Evolutionary conservation across 2,888 invertebrate species (phyloP).

Genomic region (Galeopsomyia nigrocyanea): DNA sequence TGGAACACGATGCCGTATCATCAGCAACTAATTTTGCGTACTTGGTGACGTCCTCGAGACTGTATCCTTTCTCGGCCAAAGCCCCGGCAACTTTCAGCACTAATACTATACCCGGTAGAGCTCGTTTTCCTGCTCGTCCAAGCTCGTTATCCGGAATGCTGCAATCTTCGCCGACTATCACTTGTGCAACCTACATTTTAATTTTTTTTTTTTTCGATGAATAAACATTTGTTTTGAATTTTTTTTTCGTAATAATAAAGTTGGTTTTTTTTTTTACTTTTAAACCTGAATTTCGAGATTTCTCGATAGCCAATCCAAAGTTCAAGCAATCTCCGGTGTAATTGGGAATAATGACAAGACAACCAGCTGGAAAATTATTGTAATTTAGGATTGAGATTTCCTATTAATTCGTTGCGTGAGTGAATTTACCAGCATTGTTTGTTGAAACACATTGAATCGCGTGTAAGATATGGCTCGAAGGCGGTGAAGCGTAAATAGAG

Average conservation of each 20-base stretch:
- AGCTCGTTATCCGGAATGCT: slow-evolving; percentile 61
- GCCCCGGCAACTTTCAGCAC: slow-evolving; percentile 64
- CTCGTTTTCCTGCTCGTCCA: slow-evolving; percentile 70
- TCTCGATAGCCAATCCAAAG: slow-evolving; percentile 85
- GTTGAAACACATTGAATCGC: slow-evolving; percentile 75
- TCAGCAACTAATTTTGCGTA: slow-evolving; percentile 68
- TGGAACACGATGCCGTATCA: slow-evolving; percentile 78
- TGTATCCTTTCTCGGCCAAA: slow-evolving; percentile 68
- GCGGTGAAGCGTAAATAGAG: slow-evolving; percentile 83
- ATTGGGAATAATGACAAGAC: slow-evolving; percentile 82
- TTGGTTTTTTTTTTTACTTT: slow-evolving; percentile 65
- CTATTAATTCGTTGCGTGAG: neutral
- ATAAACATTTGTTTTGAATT: slow-evolving; percentile 14
- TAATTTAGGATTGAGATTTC: slow-evolving; percentile 5
- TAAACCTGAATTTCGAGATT: slow-evolving; percentile 76
- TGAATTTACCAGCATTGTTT: slow-evolving; percentile 71
- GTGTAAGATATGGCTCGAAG: slow-evolving; percentile 76
- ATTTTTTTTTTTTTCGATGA: slow-evolving; percentile 8
- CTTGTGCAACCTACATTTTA: slow-evolving; percentile 55
- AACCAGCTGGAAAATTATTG: slow-evolving; percentile 71
- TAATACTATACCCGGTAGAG: slow-evolving; percentile 63
- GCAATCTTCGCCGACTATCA: slow-evolving; percentile 66
- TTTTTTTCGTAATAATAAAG: neutral
- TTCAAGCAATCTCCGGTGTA: slow-evolving; percentile 85
- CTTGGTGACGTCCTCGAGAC: slow-evolving; percentile 69